These are phyloP conservation scores for Lophura nycthemera DNA, from an alignment of 2,113 vertebrate genomes.

Conservation along the genomic window DNA sequence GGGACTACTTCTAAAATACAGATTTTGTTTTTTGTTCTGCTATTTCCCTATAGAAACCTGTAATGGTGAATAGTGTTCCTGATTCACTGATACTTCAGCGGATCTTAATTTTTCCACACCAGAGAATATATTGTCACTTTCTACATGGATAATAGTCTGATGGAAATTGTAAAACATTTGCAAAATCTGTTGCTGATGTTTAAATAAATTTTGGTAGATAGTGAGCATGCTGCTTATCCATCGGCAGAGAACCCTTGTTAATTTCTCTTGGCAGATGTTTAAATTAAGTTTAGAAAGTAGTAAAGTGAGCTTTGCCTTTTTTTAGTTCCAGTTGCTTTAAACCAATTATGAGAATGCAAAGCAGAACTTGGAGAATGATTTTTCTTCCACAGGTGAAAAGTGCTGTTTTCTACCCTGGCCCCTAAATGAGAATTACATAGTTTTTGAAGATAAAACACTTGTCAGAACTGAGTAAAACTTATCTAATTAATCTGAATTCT, in stretches of 20 bases:
- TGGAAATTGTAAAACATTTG: background rate
- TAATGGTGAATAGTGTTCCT: background rate
- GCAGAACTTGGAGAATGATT: constrained; percentile 8
- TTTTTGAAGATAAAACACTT: constrained; percentile 9
- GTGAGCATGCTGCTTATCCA: background rate
- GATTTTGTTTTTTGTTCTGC: background rate
- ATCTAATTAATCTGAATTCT: constrained; percentile 18
- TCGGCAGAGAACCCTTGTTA: background rate
- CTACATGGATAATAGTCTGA: background rate
- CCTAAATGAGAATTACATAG: background rate
- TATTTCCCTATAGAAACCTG: background rate
- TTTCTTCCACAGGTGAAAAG: constrained; percentile 34
- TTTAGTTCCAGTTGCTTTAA: constrained; percentile 47
- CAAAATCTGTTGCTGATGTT: background rate
- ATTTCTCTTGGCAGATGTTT: background rate
- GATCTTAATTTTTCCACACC: background rate
- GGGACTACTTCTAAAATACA: background rate
- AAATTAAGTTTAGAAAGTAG: background rate
- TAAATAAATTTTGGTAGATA: background rate
- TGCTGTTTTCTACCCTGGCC: background rate
- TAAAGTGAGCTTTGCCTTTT: constrained; percentile 31
- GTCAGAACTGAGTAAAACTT: constrained; percentile 46
- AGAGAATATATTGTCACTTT: background rate
- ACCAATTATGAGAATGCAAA: constrained; percentile 32
- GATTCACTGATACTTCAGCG: background rate